phyloP scores from a whole-genome alignment of 2,888 invertebrate species.

The Chromoteleia sp. region DNA sequence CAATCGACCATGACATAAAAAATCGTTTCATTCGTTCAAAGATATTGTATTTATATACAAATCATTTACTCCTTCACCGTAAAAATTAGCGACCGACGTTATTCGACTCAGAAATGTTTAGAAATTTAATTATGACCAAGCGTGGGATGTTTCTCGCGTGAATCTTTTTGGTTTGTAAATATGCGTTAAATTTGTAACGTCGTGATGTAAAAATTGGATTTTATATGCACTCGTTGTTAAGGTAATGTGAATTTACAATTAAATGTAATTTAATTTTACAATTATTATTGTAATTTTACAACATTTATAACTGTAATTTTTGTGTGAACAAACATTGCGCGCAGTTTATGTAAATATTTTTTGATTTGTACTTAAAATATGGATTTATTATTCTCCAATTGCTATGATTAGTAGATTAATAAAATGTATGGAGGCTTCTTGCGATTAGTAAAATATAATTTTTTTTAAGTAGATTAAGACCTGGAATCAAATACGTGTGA shows the following conservation, averaged over 20 bases:
- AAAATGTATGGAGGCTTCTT: conserved; percentile 31
- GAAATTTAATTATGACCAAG: no score
- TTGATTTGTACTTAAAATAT: background rate
- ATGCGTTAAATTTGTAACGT: no score
- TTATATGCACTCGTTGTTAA: no score
- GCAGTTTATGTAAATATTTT: background rate
- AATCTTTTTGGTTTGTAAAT: background rate
- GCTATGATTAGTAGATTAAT: conserved; percentile 22
- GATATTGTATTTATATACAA: conserved; percentile 17
- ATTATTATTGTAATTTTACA: background rate
- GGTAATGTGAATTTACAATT: no score
- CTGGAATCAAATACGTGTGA: conserved; percentile 23
- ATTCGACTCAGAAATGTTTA: background rate
- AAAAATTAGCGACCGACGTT: background rate
- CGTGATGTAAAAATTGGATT: no score
- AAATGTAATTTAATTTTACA: no score
- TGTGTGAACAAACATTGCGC: background rate
- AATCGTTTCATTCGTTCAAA: conserved; percentile 2
- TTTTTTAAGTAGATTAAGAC: conserved; percentile 10
- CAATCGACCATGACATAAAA: conserved; percentile 49
- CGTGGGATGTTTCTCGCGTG: no score
- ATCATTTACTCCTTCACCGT: background rate
- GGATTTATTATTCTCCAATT: conserved; percentile 2
- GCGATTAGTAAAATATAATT: conserved; percentile 11
- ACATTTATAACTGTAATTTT: background rate